phyloP scores from a whole-genome alignment of 2,113 vertebrate species.

The Hassar affinis region DNA sequence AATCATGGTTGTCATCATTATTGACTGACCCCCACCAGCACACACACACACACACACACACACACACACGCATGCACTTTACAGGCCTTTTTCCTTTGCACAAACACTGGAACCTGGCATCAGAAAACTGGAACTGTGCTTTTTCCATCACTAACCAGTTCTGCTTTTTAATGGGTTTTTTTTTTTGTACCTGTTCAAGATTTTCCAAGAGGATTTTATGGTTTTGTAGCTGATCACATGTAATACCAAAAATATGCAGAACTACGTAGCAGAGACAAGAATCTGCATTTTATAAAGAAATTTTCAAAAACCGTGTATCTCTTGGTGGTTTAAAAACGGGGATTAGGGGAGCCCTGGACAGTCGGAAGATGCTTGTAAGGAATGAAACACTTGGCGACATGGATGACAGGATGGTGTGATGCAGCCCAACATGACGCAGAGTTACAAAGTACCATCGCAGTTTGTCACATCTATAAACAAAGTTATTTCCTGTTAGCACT shows the following conservation, averaged over 20 bases:
- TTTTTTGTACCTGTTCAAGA: constrained; percentile 5
- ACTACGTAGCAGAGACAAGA: no score
- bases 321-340: neutral
- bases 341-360: neutral
- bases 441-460: no score
- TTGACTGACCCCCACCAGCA: constrained; percentile 37
- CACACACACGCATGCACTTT: constrained; percentile 34
- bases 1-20: constrained; percentile 54
- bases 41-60: constrained; percentile 42
- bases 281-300: no score
- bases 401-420: neutral
- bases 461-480: neutral
- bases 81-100: neutral
- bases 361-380: neutral
- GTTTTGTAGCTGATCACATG: neutral
- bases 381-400: neutral
- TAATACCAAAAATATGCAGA: neutral
- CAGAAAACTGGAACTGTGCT: neutral
- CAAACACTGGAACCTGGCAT: constrained; percentile 10
- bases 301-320: no score
- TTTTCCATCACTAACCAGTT: constrained; percentile 12
- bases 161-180: neutral
- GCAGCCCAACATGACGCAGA: neutral
- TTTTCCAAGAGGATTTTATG: neutral
- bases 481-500: neutral